Evolutionary conservation across 2,797 vertebrate species (phyloP), one percentile per base, ranked within the genome.

Genomic region (Peromyscus eremicus): DNA sequence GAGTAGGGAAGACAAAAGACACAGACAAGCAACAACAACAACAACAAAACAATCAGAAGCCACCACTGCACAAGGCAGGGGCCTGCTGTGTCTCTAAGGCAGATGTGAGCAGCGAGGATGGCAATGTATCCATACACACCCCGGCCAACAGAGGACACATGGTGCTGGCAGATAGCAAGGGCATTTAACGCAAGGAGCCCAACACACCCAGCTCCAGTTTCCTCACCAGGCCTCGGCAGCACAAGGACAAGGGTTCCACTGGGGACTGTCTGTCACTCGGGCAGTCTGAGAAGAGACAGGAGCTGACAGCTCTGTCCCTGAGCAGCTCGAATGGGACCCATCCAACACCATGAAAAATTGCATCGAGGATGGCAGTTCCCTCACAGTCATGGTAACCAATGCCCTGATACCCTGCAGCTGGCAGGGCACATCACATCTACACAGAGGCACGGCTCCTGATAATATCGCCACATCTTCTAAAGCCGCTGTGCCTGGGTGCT

Each of bases 401-500:
- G 19, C 4, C 64, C 64, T 19, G 0, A 0, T 0, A 40, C 2
- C 34, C 3, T 4, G 79, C 2, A 85, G 60, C 12, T 19, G 60
- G 64, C 21, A 11, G 19, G 9, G 77, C 32, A 25, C 25, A 12
- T 2, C 8, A 27, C 21, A 25, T 19, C 81, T n/a, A 17, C 46
- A 14, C 3, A 14, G 62, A 52, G 46, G 10, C 0, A 0, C 0
- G 0, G 73, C 29, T 34, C 10, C 40, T 9, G 55, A n/a, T 13
- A 23, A 10, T 19, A 40, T 91, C 66, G 2, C 16, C 0, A 5
- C 0, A 1, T 27, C 93, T 29, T 55, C 52, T 32, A 29, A 62
- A 0, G 19, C 2, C 3, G 1, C 16, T 4, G 9, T 46, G 13
- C 13, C 27, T 12, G 0, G 46, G 6, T 8, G 5, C 7, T 70